Evolutionary conservation across 2,797 vertebrate genomes (phyloP).

Genomic region (Centropyge bicolor): DNA sequence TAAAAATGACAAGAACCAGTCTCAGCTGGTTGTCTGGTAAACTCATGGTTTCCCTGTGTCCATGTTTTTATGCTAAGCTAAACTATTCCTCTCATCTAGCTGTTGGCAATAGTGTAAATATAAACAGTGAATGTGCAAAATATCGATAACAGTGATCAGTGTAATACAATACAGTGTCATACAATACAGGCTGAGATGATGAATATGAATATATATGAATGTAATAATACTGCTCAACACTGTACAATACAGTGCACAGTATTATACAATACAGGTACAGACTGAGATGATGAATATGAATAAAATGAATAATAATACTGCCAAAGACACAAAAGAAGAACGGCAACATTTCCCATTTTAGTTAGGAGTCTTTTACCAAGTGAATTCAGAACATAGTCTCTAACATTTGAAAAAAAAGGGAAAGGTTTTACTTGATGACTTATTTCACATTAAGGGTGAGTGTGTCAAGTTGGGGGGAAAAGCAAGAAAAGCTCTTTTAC

Average conservation of each 20-base stretch:
- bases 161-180: too few relatives aligned
- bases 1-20: not conserved
- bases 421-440: not conserved
- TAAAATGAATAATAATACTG: not conserved
- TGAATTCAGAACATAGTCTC: not conserved
- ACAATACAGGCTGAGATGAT: too few relatives aligned
- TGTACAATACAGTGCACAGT: too few relatives aligned
- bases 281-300: too few relatives aligned
- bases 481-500: constrained; percentile 20
- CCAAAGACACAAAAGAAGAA: not conserved
- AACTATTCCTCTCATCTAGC: too few relatives aligned
- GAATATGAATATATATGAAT: too few relatives aligned
- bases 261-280: too few relatives aligned
- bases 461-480: constrained; percentile 9
- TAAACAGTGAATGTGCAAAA: too few relatives aligned
- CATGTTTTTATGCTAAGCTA: not conserved
- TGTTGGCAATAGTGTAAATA: too few relatives aligned
- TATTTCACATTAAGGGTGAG: not conserved
- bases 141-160: too few relatives aligned
- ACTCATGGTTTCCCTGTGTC: not conserved
- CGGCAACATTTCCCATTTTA: not conserved
- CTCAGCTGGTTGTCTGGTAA: not conserved
- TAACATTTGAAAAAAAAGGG: not conserved
- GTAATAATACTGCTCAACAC: too few relatives aligned
- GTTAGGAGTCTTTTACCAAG: not conserved